phyloP scores from a whole-genome alignment of 92 coral and sea anemone genomes.

The Epizoanthus illoricatus region DNA sequence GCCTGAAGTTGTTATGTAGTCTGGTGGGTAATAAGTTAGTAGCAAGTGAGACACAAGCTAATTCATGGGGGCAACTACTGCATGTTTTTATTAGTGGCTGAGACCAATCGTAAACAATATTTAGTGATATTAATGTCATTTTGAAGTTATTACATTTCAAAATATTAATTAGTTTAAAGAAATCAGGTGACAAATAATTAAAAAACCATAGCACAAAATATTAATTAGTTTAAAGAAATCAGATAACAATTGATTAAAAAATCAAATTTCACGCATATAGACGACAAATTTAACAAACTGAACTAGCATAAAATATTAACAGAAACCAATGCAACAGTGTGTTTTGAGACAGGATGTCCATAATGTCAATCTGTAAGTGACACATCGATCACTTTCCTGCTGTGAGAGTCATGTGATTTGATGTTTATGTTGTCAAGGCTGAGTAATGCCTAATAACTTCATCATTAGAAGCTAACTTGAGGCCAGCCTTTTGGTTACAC shows the following conservation, averaged over 20 bases:
- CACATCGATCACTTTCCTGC: neutral
- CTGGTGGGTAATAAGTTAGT: neutral
- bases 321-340: constrained; percentile 1
- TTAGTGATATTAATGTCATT: too few relatives aligned
- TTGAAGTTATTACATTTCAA: too few relatives aligned
- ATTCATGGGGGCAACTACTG: neutral
- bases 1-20: neutral
- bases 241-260: neutral
- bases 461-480: neutral
- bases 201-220: neutral
- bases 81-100: neutral
- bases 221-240: neutral
- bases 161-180: too few relatives aligned
- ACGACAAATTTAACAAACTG: neutral
- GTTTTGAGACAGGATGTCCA: neutral
- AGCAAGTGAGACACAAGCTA: constrained; percentile 4
- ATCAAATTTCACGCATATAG: neutral
- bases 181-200: neutral
- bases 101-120: neutral
- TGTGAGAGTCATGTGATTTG: neutral
- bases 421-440: neutral
- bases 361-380: neutral
- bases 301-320: constrained; percentile 12
- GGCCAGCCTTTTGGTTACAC: neutral
- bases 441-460: neutral